Base-by-base conservation (phyloP, 2,888 invertebrate genomes). In the Cheilosia urbana region DNA sequence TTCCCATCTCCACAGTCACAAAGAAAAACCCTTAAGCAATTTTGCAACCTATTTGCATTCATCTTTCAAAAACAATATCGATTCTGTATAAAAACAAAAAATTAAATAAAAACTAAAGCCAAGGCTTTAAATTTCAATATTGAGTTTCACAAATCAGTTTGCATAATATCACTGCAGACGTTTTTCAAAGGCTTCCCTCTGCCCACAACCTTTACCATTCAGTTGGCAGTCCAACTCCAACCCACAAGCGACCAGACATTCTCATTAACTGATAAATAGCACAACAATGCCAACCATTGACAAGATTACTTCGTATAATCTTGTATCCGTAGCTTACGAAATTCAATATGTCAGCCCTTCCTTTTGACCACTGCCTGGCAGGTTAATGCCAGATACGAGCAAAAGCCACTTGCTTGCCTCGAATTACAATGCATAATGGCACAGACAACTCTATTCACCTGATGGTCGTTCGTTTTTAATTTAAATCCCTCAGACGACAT, bases 401-500 rank as follows among this genome's bases (percentile, higher is more conserved):
- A 24, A 62, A 78, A 83, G 78, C 72, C 78, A 47, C 57, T 78
- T 21, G 40, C 19, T 40, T 83, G 42, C 37, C 11, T 79, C 53
- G 68, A 68, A 79, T 83, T 83, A 79, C 66, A 79, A 55, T 13
- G 72, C 78, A 82, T 78, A 79, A 73, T 51, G 73, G 30, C 66
- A 47, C 55, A 72, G 63, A 71, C 77, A 19, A 68, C 17, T 11
- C 6, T 27, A 27, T 27, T n/a, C 19, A 47, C 47, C 47, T 19
- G 47, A 9, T 47, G 78, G 55, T 66, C 47, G 51, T 19, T 42
- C n/a, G 66, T 47, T 72, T 83, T 78, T 66, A 78, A 83, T 73
- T 83, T 78, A 83, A 83, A 83, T 66, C 71, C 66, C 78, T 77
- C 71, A 15, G 53, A 69, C 63, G 45, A 77, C 77, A 71, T 77